phyloP scores from a whole-genome alignment of 2,888 invertebrate species.

The Tenthredo amoena region DNA sequence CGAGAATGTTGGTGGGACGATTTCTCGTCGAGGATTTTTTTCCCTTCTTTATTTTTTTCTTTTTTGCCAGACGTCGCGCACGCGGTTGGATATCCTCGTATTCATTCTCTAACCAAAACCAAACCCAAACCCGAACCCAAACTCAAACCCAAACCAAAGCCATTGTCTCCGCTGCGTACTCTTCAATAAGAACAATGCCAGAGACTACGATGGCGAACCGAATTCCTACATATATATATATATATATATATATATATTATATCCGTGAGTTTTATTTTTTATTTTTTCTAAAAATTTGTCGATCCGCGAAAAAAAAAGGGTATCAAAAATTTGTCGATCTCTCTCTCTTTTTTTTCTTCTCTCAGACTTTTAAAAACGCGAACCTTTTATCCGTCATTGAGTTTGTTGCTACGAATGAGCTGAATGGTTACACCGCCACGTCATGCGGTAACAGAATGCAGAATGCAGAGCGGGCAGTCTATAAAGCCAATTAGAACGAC shows the following conservation, averaged over 20 bases:
- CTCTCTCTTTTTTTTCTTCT: not conserved
- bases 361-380: not conserved
- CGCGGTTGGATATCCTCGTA: not conserved
- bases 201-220: not conserved
- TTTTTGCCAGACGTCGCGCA: conserved; percentile 31
- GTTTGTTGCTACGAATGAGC: not conserved
- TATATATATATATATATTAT: too few relatives aligned
- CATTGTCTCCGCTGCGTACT: conserved; percentile 10
- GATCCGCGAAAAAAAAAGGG: not conserved
- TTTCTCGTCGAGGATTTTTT: conserved; percentile 15
- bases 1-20: conserved; percentile 21
- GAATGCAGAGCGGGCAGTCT: conserved; percentile 1
- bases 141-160: not conserved
- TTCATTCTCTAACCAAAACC: conserved; percentile 14
- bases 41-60: not conserved
- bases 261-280: not conserved
- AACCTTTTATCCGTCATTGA: not conserved
- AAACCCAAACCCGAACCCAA: not conserved
- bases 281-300: not conserved
- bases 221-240: not conserved
- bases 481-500: conserved; percentile 37
- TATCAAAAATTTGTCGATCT: not conserved
- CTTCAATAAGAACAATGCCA: conserved; percentile 13
- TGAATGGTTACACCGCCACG: not conserved
- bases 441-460: not conserved